Base-by-base conservation (phyloP, 2,888 invertebrate genomes). In the Lamproptera curius region DNA sequence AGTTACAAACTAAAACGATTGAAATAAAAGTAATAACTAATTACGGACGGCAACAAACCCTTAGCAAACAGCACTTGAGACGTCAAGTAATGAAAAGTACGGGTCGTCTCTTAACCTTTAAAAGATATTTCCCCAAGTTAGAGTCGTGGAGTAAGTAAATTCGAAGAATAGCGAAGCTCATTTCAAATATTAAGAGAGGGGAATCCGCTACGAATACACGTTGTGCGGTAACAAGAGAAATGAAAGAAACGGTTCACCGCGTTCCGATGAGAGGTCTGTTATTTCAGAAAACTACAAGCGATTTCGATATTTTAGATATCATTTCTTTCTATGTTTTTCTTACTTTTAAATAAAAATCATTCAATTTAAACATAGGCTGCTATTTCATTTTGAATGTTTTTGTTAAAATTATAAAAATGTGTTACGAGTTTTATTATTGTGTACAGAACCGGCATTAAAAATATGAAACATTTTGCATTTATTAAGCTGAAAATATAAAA, bases 111-210 rank as follows among this genome's bases (percentile, higher is more conserved):
- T 54, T 64, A 64, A 65, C 57, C 64, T 63, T 63, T 57, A 58
- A 62, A 58, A 58, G 59, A 61, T 57, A 61, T 59, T 62, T 63
- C 58, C 57, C 62, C 50, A 57, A 65, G 62, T 61, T 60, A 60
- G 53, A 50, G 42, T 41, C 9, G 48, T 41, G 41, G 42, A 57
- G 58, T 59, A 57, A 65, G 62, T 64, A 71, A 70, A 70, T 65
- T 70, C 63, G 57, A 65, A 65, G 62, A 62, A 69, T 63, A 59
- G 62, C 55, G 58, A 59, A 62, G 66, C 69, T 72, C 69, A 67
- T 74, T 74, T 67, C 59, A 65, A 71, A 72, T 74, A 74, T 74
- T 72, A 74, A 74, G 73, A 66, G 62, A 55, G 54, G 52, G 28
- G 54, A 52, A 51, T 52, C 58, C 35, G 41, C 52, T 49, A 55